These are phyloP conservation scores for Trididemnum miniatum DNA, from an alignment of 23 tunicate genomes.

Conservation along the genomic window DNA sequence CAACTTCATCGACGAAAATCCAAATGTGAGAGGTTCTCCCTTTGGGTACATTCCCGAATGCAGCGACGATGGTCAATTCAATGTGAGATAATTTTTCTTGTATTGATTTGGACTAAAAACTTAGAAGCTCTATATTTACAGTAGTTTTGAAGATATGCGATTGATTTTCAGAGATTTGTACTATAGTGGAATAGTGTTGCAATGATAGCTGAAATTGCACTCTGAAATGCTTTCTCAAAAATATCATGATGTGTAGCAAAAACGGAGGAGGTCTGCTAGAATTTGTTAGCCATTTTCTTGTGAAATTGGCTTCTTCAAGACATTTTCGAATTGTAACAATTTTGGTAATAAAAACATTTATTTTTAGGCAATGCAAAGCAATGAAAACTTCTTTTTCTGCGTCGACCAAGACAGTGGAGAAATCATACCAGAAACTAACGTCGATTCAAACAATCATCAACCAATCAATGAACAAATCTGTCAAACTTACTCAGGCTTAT, in stretches of 20 bases:
- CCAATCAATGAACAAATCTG: background rate
- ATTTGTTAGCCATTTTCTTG: no score
- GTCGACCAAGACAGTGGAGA: background rate
- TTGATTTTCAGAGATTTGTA: no score
- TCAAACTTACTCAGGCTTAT: background rate
- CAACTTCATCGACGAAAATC: background rate
- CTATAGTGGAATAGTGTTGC: no score
- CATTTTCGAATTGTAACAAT: no score
- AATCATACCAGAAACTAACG: background rate
- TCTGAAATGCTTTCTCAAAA: no score
- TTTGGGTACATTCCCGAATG: background rate
- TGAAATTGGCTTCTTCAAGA: no score
- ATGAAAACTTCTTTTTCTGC: background rate
- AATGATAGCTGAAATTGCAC: no score
- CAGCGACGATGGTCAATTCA: background rate
- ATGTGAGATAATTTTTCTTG: background rate
- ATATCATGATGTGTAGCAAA: no score
- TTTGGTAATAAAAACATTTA: no score
- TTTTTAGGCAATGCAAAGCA: constrained; percentile 11
- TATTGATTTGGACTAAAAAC: background rate
- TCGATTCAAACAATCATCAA: background rate
- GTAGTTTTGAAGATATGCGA: no score
- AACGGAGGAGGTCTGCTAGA: no score
- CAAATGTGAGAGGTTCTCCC: constrained; percentile 4
- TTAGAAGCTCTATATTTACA: no score